A percentile compares a stretch with the other conserved stretches of the same genome.
phyloP scores from a whole-genome alignment of 1,140 invertebrate species.

The Zaprionus capensis region DNA sequence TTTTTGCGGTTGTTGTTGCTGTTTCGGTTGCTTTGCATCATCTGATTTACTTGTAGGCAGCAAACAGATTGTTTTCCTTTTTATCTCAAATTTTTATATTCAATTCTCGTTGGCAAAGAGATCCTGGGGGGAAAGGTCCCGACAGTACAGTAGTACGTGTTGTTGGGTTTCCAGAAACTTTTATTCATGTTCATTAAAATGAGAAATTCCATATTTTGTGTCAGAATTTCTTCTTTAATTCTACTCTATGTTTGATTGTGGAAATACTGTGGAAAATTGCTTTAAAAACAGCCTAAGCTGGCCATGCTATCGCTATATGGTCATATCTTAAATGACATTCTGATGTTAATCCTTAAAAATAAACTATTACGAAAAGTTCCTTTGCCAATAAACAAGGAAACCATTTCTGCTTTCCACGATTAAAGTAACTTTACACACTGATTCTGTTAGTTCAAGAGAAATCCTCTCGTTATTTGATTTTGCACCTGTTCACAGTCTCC shows the following conservation, averaged over 20 bases:
- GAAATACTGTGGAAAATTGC: too few relatives aligned
- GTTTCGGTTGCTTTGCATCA: slow-evolving; percentile 28
- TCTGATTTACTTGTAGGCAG: slow-evolving; percentile 38
- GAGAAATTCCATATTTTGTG: background rate
- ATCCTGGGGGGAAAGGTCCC: background rate
- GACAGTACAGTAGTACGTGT: background rate
- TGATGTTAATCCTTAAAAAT: background rate
- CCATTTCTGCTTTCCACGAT: background rate
- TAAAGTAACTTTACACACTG: background rate
- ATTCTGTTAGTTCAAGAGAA: background rate
- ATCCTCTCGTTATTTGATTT: slow-evolving; percentile 25
- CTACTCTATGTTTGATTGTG: too few relatives aligned
- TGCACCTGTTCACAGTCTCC: slow-evolving; percentile 22
- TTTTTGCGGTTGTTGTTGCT: slow-evolving; percentile 38
- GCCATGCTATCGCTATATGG: too few relatives aligned
- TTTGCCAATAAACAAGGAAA: background rate
- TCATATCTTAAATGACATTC: too few relatives aligned
- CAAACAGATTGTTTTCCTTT: slow-evolving; percentile 53
- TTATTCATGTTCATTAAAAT: background rate
- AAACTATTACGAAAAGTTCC: background rate
- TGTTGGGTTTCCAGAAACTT: background rate
- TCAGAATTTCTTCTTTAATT: too few relatives aligned
- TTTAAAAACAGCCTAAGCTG: too few relatives aligned
- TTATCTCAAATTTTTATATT: slow-evolving; percentile 56
- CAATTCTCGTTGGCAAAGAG: slow-evolving; percentile 37